Evolutionary conservation across 1,140 invertebrate genomes (phyloP).

Genomic region (Maniola jurtina): DNA sequence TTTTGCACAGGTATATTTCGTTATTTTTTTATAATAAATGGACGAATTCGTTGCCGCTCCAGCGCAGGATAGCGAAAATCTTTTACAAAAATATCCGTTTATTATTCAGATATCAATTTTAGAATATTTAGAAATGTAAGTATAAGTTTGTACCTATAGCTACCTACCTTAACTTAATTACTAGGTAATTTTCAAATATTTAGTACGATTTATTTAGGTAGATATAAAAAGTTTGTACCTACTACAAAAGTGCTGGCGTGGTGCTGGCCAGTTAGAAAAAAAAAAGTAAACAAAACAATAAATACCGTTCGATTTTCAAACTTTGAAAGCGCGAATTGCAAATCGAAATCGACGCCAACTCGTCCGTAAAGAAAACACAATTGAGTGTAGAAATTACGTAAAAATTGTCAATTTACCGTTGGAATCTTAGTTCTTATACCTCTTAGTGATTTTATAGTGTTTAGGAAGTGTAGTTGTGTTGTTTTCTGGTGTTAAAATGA

Average conservation of each 20-base stretch:
- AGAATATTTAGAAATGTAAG: neutral
- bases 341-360: constrained; percentile 7
- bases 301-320: constrained; percentile 1
- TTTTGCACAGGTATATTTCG: too few species aligned
- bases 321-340: constrained; percentile 9
- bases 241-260: constrained; percentile 7
- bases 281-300: constrained; percentile 5
- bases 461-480: constrained; percentile 19
- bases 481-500: constrained; percentile 49
- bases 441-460: constrained; percentile 13
- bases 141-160: neutral
- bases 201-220: neutral
- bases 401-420: constrained; percentile 17
- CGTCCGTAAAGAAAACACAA: constrained; percentile 11
- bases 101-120: too few species aligned
- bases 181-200: neutral
- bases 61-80: too few species aligned
- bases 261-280: neutral
- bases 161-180: neutral
- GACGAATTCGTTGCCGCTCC: too few species aligned
- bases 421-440: neutral
- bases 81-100: too few species aligned
- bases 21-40: too few species aligned
- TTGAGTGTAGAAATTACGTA: constrained; percentile 8
- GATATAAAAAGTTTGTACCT: neutral